A percentile compares a stretch with the other conserved stretches of the same genome.
phyloP scores from a whole-genome alignment of 1,140 invertebrate species.

The Samia ricini region DNA sequence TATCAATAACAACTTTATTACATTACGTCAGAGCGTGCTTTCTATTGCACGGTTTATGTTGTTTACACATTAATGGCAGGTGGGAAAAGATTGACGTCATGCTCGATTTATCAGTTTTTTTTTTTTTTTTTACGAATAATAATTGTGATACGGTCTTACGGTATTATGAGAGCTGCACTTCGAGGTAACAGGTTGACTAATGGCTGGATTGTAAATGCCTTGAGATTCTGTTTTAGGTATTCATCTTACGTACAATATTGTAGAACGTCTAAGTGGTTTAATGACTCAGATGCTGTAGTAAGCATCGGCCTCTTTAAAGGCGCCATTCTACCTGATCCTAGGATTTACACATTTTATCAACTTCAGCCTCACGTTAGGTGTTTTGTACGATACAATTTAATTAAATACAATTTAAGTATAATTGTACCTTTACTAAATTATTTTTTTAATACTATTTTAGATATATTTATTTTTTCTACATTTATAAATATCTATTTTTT shows the following conservation, averaged over 20 bases:
- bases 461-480: no score
- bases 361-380: no score
- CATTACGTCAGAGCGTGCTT: constrained; percentile 3
- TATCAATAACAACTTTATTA: constrained; percentile 7
- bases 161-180: constrained; percentile 7
- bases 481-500: no score
- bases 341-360: no score
- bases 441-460: no score
- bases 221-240: neutral
- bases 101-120: constrained; percentile 8
- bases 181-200: neutral
- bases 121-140: constrained; percentile 1
- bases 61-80: constrained; percentile 9
- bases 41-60: constrained; percentile 1
- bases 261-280: no score
- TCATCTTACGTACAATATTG: neutral
- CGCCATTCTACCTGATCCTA: no score
- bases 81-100: constrained; percentile 13
- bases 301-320: no score
- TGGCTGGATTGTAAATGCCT: neutral
- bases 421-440: no score
- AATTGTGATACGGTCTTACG: constrained; percentile 7
- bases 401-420: no score
- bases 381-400: no score
- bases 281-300: no score